These are phyloP conservation scores for Bombyx huttoni DNA, from an alignment of 2,888 invertebrate species.

Conservation along the genomic window DNA sequence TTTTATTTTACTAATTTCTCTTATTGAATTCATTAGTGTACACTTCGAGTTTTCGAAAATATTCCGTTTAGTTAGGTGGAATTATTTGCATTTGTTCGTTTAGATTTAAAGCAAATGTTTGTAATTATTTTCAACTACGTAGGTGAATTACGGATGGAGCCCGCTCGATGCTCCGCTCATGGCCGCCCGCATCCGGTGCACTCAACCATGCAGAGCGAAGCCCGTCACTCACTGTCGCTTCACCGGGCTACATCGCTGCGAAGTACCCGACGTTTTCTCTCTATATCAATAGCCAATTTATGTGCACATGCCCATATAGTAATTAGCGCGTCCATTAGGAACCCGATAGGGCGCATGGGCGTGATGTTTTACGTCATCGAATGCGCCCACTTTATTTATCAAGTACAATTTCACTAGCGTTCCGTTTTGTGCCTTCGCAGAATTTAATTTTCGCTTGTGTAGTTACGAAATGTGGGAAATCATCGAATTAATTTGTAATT, in stretches of 20 bases:
- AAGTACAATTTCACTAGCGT: not conserved
- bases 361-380: slow-evolving; percentile 6
- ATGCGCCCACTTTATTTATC: not conserved
- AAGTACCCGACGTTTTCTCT: slow-evolving; percentile 9
- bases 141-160: too few species aligned
- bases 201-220: slow-evolving; percentile 1
- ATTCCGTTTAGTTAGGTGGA: not conserved
- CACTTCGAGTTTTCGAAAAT: not conserved
- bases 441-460: too few species aligned
- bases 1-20: not conserved
- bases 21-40: too few species aligned
- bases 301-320: slow-evolving; percentile 6
- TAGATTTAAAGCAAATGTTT: too few species aligned
- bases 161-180: not conserved
- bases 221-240: not conserved
- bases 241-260: not conserved
- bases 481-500: too few species aligned
- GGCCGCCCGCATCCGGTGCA: slow-evolving; percentile 6
- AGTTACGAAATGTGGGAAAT: too few species aligned
- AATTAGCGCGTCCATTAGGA: slow-evolving; percentile 21
- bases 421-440: too few species aligned
- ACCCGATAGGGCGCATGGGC: slow-evolving; percentile 21
- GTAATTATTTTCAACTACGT: too few species aligned
- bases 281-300: slow-evolving; percentile 12
- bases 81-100: too few species aligned